phyloP scores from a whole-genome alignment of 2,113 vertebrate genomes.

The Cochlearius cochlearius region DNA sequence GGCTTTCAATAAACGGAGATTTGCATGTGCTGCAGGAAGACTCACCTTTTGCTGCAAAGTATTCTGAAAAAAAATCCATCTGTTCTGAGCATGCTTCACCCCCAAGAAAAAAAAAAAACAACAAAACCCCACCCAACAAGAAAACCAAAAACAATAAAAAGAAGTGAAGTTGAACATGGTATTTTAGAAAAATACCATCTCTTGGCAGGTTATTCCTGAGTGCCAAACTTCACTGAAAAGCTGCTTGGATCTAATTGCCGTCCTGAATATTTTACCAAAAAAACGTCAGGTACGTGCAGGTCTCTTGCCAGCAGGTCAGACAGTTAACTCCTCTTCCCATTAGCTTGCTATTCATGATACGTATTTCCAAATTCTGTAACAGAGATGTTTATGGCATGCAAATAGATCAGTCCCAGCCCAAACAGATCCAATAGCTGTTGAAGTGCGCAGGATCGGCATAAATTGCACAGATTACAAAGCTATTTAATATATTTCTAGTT shows the following conservation, averaged over 20 bases:
- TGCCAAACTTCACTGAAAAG: neutral
- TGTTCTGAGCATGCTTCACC: neutral
- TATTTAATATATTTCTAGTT: neutral
- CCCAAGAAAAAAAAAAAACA: neutral
- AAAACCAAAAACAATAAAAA: neutral
- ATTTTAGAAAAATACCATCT: neutral
- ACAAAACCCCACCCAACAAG: neutral
- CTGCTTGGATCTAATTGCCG: neutral
- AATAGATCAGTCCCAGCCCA: neutral
- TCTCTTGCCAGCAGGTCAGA: neutral
- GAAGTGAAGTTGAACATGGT: neutral
- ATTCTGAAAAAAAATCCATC: neutral
- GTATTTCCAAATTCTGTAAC: neutral
- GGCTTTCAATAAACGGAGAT: neutral
- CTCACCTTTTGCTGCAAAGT: neutral
- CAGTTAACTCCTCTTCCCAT: neutral
- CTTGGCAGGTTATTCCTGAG: neutral
- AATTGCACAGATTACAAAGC: neutral
- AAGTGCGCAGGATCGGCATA: neutral
- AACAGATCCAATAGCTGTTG: neutral
- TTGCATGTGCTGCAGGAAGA: neutral
- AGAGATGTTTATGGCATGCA: neutral
- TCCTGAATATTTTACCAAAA: neutral
- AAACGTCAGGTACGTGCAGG: neutral
- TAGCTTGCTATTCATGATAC: neutral